Evolutionary conservation across 2,113 vertebrate genomes (phyloP).

Genomic region (Dromiciops gliroides): DNA sequence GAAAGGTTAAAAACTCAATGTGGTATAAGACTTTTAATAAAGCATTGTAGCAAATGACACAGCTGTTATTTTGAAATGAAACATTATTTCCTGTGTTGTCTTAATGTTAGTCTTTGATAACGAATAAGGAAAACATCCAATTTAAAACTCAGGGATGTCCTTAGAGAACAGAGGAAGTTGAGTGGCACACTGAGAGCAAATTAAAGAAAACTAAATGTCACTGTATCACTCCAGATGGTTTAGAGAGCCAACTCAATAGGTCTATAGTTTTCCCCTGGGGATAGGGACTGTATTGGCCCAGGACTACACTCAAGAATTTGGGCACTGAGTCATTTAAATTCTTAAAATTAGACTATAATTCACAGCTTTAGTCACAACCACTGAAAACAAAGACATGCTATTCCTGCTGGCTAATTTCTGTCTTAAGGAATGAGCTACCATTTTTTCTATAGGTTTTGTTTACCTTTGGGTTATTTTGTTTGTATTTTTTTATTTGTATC

Average conservation of each 20-base stretch:
- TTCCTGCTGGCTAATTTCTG: neutral
- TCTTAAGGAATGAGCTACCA: neutral
- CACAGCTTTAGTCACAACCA: neutral
- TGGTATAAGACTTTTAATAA: conserved; percentile 68
- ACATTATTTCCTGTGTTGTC: conserved; percentile 65
- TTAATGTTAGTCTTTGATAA: conserved; percentile 67
- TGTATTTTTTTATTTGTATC: neutral
- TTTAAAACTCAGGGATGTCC: conserved; percentile 67
- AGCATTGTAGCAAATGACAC: conserved; percentile 60
- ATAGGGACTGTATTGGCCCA: neutral
- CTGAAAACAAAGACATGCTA: neutral
- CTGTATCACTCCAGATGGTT: conserved; percentile 59
- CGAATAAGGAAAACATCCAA: conserved; percentile 73
- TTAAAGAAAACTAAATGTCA: conserved; percentile 59
- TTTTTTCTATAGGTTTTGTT: neutral
- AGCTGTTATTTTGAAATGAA: conserved; percentile 67
- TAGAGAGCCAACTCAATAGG: conserved; percentile 40
- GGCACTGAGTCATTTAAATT: neutral
- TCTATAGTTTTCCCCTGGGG: conserved; percentile 3
- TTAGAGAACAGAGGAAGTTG: conserved; percentile 57
- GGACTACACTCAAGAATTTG: neutral
- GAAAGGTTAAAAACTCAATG: conserved; percentile 64
- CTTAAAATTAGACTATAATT: neutral
- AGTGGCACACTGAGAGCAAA: conserved; percentile 66
- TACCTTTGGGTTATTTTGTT: neutral